These are phyloP conservation scores for Andricus grossulariae DNA, from an alignment of 1,140 invertebrate genomes.

Conservation along the genomic window DNA sequence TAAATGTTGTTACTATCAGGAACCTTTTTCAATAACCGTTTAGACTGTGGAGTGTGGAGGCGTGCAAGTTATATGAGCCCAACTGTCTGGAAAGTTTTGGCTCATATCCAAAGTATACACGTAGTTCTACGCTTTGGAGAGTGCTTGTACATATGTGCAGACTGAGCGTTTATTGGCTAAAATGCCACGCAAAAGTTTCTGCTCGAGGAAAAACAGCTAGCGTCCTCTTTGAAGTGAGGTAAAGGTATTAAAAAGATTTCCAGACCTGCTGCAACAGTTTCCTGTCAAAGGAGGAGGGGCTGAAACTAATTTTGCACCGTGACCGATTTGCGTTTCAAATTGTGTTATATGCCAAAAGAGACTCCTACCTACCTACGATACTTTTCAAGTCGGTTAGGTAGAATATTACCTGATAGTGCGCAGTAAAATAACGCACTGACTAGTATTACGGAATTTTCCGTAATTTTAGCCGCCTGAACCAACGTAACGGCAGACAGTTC, in stretches of 20 bases:
- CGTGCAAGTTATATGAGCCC: conserved; percentile 49
- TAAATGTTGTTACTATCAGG: conserved; percentile 46
- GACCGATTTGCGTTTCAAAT: conserved; percentile 24
- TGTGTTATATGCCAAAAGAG: background rate
- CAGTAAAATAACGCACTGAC: no score
- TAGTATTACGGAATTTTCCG: no score
- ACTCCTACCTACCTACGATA: background rate
- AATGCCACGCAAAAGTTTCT: conserved; percentile 16
- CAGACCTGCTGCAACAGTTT: background rate
- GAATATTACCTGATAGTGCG: no score
- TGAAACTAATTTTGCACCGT: background rate
- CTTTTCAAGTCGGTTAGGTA: no score
- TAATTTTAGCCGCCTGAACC: no score
- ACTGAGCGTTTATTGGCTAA: conserved; percentile 3
- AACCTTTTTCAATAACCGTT: conserved; percentile 49
- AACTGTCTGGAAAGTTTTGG: conserved; percentile 62
- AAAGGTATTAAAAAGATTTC: conserved; percentile 26
- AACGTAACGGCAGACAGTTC: no score
- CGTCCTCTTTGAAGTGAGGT: conserved; percentile 19
- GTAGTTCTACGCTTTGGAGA: conserved; percentile 4
- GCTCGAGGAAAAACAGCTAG: conserved; percentile 1
- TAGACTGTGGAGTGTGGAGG: background rate
- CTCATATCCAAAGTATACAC: conserved; percentile 46
- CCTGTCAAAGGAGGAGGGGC: background rate
- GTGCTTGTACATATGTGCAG: conserved; percentile 4